These are phyloP conservation scores for Zaprionus ornatus DNA, from an alignment of 1,140 invertebrate species.

Conservation along the genomic window DNA sequence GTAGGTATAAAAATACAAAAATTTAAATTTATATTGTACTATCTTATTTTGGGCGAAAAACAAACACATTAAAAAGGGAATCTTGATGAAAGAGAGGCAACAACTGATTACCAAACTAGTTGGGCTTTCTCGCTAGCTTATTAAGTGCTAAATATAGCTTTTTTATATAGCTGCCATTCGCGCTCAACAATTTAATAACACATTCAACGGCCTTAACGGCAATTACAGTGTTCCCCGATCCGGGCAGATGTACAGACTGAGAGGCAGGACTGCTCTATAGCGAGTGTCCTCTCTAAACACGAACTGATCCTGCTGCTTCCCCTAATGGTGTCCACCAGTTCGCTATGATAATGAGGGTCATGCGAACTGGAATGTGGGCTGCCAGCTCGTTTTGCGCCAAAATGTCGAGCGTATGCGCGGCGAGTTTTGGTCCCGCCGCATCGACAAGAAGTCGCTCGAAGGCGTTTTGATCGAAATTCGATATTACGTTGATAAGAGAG, in stretches of 20 bases:
- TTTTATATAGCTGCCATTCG: slow-evolving; percentile 47
- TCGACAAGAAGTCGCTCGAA: slow-evolving; percentile 52
- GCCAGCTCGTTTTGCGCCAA: slow-evolving; percentile 70
- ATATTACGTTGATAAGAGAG: slow-evolving; percentile 78
- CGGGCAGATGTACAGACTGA: slow-evolving; percentile 59
- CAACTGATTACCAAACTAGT: slow-evolving; percentile 38
- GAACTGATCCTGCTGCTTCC: slow-evolving; percentile 20
- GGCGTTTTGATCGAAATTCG: slow-evolving; percentile 83
- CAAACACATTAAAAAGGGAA: slow-evolving; percentile 28
- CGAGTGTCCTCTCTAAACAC: neutral
- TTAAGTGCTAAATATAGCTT: slow-evolving; percentile 50
- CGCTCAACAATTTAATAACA: slow-evolving; percentile 76
- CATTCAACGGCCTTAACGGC: slow-evolving; percentile 59
- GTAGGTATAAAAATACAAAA: slow-evolving; percentile 1
- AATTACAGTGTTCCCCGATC: slow-evolving; percentile 54
- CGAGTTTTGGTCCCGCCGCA: slow-evolving; percentile 12
- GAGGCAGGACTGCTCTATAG: neutral
- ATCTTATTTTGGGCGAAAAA: slow-evolving; percentile 9
- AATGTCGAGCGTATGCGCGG: slow-evolving; percentile 58
- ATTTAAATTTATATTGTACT: neutral
- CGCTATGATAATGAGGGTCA: slow-evolving; percentile 78
- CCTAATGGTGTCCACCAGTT: slow-evolving; percentile 71
- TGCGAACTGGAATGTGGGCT: slow-evolving; percentile 58
- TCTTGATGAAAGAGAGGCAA: slow-evolving; percentile 3
- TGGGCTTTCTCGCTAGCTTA: slow-evolving; percentile 33